These are phyloP conservation scores for Rhinolophus sinicus DNA, from an alignment of 2,113 vertebrate genomes.

Conservation along the genomic window DNA sequence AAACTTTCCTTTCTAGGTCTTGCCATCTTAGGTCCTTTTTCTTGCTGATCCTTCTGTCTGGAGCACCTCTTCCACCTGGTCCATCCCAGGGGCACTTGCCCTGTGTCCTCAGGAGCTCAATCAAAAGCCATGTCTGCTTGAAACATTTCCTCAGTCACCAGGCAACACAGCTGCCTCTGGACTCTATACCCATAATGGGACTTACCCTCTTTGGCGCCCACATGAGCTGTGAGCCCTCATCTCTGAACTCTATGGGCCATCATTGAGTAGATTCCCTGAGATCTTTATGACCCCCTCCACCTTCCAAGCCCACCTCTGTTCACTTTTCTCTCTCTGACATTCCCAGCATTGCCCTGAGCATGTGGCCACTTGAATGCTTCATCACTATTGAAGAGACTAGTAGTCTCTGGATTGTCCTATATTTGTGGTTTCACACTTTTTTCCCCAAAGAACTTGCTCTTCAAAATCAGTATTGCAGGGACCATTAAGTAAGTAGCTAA, in stretches of 20 bases:
- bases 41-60: neutral
- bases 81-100: neutral
- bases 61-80: neutral
- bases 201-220: fast-evolving
- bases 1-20: neutral
- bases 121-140: neutral
- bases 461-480: neutral
- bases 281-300: neutral
- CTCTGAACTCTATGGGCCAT: neutral
- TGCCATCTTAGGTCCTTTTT: neutral
- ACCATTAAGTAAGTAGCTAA: neutral
- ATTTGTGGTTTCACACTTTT: neutral
- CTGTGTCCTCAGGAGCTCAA: neutral
- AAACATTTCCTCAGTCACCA: neutral
- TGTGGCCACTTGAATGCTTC: neutral
- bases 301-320: neutral
- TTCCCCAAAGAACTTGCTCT: neutral
- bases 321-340: neutral
- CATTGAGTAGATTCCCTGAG: neutral
- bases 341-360: neutral
- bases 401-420: neutral
- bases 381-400: neutral
- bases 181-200: neutral
- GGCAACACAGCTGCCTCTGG: neutral
- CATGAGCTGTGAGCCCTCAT: neutral